Evolutionary conservation across 2,888 invertebrate genomes (phyloP), one percentile per base, ranked within the genome.

Genomic region (Melikaiella ostensackeni): DNA sequence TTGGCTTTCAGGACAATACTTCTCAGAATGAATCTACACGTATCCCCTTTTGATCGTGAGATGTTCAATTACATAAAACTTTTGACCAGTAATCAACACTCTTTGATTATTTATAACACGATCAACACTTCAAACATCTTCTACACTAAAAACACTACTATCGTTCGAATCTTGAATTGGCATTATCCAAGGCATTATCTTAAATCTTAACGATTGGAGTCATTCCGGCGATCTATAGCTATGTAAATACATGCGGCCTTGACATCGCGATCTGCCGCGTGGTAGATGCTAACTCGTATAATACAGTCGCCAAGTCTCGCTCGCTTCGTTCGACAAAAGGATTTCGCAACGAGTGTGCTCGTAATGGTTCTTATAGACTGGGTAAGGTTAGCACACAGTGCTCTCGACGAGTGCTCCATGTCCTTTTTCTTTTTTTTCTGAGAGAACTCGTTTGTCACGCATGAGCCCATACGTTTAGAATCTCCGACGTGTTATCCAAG

Each of bases 191-290:
- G 46, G 30, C 19, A 70, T 50, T 70, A 70, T 70, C 70, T n/a
- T 55, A 55, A 50, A 70, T 70, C 50, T n/a, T 70, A 55, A 50
- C 30, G 50, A 70, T 70, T 70, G 33, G n/a, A 55, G 70, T 50
- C 50, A 33, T 70, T 70, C 70, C 70, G 50, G n/a, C n/a, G 50
- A 70, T 70, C 57, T 66, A 70, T 75, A 75, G 46, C 61, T 61
- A 84, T 86, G 86, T 84, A 86, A 87, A 86, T 86, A 83, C 83
- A 87, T 84, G 82, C 87, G 87, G 84, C 87, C 87, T 87, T 87
- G 87, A 88, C 87, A 87, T 86, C 87, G 76, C 84, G 81, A 82
- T 80, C 79, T 77, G 80, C 75, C 77, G 82, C 75, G 76, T 76
- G 76, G 63, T 75, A 74, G 57, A 80, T 76, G 75, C 74, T 75